Conservation (phyloP, 1,140 invertebrate species). For the Drosophila lacteicornis region DNA sequence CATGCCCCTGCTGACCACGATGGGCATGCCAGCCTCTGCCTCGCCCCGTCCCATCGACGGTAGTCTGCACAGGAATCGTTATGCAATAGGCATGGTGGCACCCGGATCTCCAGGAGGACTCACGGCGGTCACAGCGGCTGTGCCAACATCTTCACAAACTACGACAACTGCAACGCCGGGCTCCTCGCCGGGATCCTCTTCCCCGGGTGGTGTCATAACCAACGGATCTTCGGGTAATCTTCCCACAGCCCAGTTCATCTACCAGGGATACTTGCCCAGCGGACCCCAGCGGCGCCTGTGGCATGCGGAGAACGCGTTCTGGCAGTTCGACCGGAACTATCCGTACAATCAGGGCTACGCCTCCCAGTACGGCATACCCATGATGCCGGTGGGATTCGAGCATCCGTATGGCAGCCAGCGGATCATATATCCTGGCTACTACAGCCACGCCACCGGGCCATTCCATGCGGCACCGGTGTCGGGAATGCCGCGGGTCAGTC, state of each 20-base stretch:
- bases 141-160: slow-evolving; percentile 11
- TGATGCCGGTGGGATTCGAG: slow-evolving; percentile 67
- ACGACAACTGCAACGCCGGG: neutral
- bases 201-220: neutral
- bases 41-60: slow-evolving; percentile 16
- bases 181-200: neutral
- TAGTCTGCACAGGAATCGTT: slow-evolving; percentile 26
- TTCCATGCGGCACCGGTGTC: slow-evolving; percentile 10
- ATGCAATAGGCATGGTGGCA: slow-evolving; percentile 18
- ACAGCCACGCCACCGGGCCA: slow-evolving; percentile 39
- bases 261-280: slow-evolving; percentile 48
- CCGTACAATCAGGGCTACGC: slow-evolving; percentile 67
- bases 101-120: slow-evolving; percentile 8
- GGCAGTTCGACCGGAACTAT: slow-evolving; percentile 75
- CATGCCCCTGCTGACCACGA: slow-evolving; percentile 18
- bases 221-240: slow-evolving; percentile 5
- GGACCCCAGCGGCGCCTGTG: slow-evolving; percentile 66
- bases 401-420: slow-evolving; percentile 56
- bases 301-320: slow-evolving; percentile 66
- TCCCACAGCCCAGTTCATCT: slow-evolving; percentile 49
- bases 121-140: slow-evolving; percentile 8
- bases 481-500: slow-evolving; percentile 31
- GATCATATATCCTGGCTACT: slow-evolving; percentile 63
- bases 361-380: slow-evolving; percentile 58
- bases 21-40: slow-evolving; percentile 12